Base-by-base conservation (phyloP, 1,140 invertebrate species). In the fruit fly (Drosophila melanogaster) region DNA sequence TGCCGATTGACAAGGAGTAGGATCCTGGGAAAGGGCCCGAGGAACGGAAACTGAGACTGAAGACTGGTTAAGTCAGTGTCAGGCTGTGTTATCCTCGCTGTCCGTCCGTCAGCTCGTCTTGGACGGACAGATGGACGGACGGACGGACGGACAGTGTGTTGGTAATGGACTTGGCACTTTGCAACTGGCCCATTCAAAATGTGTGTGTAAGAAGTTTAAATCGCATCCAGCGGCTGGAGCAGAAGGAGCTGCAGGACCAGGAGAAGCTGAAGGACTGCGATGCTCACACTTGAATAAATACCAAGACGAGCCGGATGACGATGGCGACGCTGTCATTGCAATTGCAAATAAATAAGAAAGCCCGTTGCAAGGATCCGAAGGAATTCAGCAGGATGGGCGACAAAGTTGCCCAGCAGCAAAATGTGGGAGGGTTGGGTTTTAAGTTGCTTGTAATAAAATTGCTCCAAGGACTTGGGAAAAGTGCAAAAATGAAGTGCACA, bases 171-270 rank as follows among this genome's bases (percentile, higher is more conserved):
- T 87, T 87, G 83, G 75, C 84, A 87, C 83, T 87, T 87, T 87
- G 83, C 83, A 87, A 89, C 83, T 87, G 77, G 67, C 57, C 83
- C 83, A 87, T 87, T 87, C 84, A 83, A 89, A 89, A 66, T 83
- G 83, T 87, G 83, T 89, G 79, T 89, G 84, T 89, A 89, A 89
- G 83, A 89, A 87, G 84, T 87, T 89, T 87, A 87, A 87, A 89
- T 89, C 83, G 76, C 83, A 87, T 83, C 86, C 74, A 55, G 54
- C 47, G 43, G 66, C 44, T 15, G 56, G 46, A 14, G 37, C 37
- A 38, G 12, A 0, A 66, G 33, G 37, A 56, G 73, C 41, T 11
- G 33, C 7, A 66, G 35, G 26, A 41, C 46, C 30, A 30, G 30
- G 30, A 66, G 38, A 24, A 56, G 73, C 46, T 17, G 33, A n/a